Base-by-base conservation (phyloP, 1,140 invertebrate genomes). In the Sycophaga agraensis region DNA sequence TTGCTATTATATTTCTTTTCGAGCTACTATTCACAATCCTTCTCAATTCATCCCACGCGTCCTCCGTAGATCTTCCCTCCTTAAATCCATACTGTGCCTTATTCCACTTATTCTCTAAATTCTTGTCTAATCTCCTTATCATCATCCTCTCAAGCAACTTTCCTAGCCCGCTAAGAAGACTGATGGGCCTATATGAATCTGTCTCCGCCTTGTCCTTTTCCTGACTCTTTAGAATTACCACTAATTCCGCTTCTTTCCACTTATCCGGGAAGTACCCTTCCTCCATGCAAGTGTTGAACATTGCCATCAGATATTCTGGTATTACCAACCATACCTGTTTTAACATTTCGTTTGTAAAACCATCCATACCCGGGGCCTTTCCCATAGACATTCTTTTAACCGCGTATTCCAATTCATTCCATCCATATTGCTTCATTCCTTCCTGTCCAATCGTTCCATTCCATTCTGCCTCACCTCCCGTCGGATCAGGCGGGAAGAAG, bases 281-380 rank as follows among this genome's bases (percentile, higher is more conserved):
- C 1, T 1, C 8, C 17, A 43, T 3, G 40, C 40, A 43, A 11
- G 2, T 19, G 17, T 19, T 11, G 19, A 8, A 43, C 17, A 43
- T 4, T 4, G 5, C 9, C 5, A 7, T 40, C 39, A 40, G 2
- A 17, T 17, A 40, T 4, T 2, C 34, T 17, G 28, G 66, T 0
- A 39, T 46, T 26, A 61, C 35, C 39, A 28, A 69, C 62, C 70
- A 57, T 8, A 70, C 53, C 46, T 19, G 6, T 4, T 16, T 46
- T 0, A 62, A 34, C 59, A 54, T 55, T 53, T 70, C 67, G 24
- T 72, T 70, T 24, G 14, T 67, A 56, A 72, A 70, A 2, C 66
- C 68, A 51, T 72, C 70, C 8, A 59, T 63, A 49, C 69, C 72
- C 9, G 66, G 49, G 26, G 67, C 65, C 53, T 73, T 76, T 4